These are phyloP conservation scores for Holotrichia oblita DNA, from an alignment of 1,140 invertebrate genomes.

Conservation along the genomic window DNA sequence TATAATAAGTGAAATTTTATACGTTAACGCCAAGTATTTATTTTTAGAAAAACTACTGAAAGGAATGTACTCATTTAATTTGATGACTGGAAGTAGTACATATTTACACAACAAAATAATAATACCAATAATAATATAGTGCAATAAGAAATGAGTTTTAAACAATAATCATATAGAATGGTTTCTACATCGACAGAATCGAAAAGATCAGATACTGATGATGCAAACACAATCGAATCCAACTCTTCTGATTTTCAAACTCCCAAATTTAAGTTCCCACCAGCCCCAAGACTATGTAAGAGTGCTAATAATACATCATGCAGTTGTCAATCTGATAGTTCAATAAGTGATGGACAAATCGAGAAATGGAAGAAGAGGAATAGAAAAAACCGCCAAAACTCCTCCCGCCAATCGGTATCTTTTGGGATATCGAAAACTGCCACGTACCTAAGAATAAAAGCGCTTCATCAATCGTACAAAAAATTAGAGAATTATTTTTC, in stretches of 20 bases:
- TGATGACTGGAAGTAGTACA: not conserved
- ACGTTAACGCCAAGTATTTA: not conserved
- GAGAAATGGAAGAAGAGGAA: conserved; percentile 41
- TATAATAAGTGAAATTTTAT: not conserved
- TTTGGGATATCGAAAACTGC: conserved; percentile 95
- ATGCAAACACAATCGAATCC: conserved; percentile 31
- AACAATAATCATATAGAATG: not conserved
- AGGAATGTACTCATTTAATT: not conserved
- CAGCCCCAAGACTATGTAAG: conserved; percentile 50
- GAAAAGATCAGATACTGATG: conserved; percentile 40
- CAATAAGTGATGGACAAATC: conserved; percentile 46
- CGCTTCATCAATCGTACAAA: conserved; percentile 79
- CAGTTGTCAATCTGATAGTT: conserved; percentile 52
- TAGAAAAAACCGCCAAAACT: conserved; percentile 51
- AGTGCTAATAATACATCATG: conserved; percentile 52
- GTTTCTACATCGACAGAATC: conserved; percentile 17
- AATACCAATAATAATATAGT: conserved; percentile 1
- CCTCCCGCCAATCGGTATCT: conserved; percentile 83
- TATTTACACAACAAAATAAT: not conserved
- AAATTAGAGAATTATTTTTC: conserved; percentile 82
- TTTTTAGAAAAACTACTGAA: not conserved
- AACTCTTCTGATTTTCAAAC: conserved; percentile 34
- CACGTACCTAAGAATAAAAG: conserved; percentile 83
- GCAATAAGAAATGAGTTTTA: not conserved
- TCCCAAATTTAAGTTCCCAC: conserved; percentile 47